Conservation (phyloP, 2,888 invertebrate species). For the Sycophila texana region DNA sequence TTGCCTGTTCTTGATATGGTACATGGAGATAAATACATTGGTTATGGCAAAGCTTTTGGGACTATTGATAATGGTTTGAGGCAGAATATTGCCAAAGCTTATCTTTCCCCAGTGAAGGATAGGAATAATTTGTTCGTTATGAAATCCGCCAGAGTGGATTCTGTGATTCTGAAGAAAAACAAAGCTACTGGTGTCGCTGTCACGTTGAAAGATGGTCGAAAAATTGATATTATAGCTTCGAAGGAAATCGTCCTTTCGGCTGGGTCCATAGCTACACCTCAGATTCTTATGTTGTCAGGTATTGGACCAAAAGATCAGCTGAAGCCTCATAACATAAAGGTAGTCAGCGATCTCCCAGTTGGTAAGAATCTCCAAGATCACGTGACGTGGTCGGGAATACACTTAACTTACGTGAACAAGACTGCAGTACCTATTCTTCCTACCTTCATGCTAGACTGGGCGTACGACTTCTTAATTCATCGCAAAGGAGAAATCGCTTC, state of each 20-base stretch:
- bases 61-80: conserved; percentile 74
- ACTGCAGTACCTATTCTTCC: conserved; percentile 12
- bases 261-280: conserved; percentile 82
- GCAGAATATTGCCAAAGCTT: conserved; percentile 75
- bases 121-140: conserved; percentile 80
- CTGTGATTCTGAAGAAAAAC: conserved; percentile 76
- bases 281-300: conserved; percentile 83
- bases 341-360: conserved; percentile 76
- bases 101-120: conserved; percentile 75
- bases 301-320: conserved; percentile 79
- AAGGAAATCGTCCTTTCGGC: conserved; percentile 82
- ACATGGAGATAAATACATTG: conserved; percentile 75
- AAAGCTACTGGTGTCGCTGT: conserved; percentile 76
- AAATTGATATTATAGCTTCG: conserved; percentile 71
- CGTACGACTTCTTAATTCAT: conserved; percentile 74
- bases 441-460: conserved; percentile 59
- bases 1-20: conserved; percentile 71
- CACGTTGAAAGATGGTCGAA: conserved; percentile 67
- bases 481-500: conserved; percentile 75
- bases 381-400: conserved; percentile 66
- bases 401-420: conserved; percentile 59
- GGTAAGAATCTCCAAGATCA: conserved; percentile 80
- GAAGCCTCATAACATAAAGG: conserved; percentile 74
- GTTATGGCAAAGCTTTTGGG: conserved; percentile 77
- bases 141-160: conserved; percentile 78